A percentile compares a stretch with the other conserved stretches of the same genome.
phyloP scores from a whole-genome alignment of 2,888 invertebrate genomes.

The Gryllus longicercus region DNA sequence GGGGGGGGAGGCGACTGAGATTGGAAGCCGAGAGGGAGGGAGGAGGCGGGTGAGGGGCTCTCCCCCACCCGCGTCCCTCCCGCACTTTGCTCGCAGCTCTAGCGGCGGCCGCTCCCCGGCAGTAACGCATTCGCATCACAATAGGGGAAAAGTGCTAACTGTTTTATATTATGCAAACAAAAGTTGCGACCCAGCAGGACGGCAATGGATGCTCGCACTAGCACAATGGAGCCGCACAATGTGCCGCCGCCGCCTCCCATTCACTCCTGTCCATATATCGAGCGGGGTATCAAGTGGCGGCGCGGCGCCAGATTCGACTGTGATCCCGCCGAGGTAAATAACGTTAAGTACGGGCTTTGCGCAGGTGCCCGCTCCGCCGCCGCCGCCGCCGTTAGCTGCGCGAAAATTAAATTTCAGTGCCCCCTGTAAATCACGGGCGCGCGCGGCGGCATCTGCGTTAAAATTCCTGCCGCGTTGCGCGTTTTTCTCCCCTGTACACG shows the following conservation, averaged over 20 bases:
- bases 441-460: background rate
- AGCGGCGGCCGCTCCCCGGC: conserved; percentile 31
- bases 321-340: conserved; percentile 17
- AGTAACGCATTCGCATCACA: conserved; percentile 34
- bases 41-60: background rate
- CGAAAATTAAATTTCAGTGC: conserved; percentile 3
- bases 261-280: conserved; percentile 17
- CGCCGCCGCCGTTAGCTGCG: background rate
- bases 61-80: conserved; percentile 26
- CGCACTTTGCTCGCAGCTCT: conserved; percentile 11
- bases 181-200: conserved; percentile 33
- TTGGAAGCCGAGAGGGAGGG: background rate
- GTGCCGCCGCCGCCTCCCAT: background rate
- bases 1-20: background rate
- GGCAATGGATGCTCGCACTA: background rate
- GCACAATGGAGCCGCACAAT: background rate
- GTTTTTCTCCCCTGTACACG: background rate
- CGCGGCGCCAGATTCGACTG: background rate
- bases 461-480: background rate
- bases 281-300: background rate
- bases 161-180: conserved; percentile 38
- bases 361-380: background rate
- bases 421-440: background rate
- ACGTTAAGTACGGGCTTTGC: conserved; percentile 1
- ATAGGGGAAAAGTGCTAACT: conserved; percentile 34